Base-by-base conservation (phyloP, 2,113 vertebrate species). In the Vimba vimba region DNA sequence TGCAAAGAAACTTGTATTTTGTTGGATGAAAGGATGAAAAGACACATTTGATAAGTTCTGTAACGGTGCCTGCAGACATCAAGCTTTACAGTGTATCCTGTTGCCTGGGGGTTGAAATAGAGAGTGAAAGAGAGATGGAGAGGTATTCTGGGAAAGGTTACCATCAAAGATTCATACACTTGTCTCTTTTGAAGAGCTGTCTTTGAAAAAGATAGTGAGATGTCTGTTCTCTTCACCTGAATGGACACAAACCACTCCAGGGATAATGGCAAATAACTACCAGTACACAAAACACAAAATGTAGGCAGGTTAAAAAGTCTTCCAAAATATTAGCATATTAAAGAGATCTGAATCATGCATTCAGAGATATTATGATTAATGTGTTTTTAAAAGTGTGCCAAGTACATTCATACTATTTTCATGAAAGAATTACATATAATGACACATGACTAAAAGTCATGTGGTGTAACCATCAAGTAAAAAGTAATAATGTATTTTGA, bases 121-220 rank as follows among this genome's bases (percentile, higher is more conserved):
- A 83, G 23, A 84, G 36, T 64, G 57, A 83, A 39, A 85, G 21
- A 52, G 66, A 27, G 60, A 78, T 4, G 27, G 73, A 74, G n/a
- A 75, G 75, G 68, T 69, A 83, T 87, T 85, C 73, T 80, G 81
- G 89, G 86, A 89, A 89, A 89, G 89, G 89, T 88, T 87, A 89
- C 78, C 81, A 82, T 89, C 87, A 89, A 87, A 86, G 73, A 89
- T 86, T 86, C 82, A 86, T 86, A 81, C 82, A 84, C 81, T 78
- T 13, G 8, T 84, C 50, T 80, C 87, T 86, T 89, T 89, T 89
- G 85, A 89, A 88, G 88, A 74, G 57, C 82, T 85, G 82, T 55
- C 83, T 86, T 77, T 88, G 82, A 82, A 75, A 77, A 52, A 81
- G 79, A 86, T 82, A 21, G 82, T 64, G 73, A 79, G 86, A 86